Conservation (phyloP, 2,888 invertebrate species). For the Crematogaster levior region DNA sequence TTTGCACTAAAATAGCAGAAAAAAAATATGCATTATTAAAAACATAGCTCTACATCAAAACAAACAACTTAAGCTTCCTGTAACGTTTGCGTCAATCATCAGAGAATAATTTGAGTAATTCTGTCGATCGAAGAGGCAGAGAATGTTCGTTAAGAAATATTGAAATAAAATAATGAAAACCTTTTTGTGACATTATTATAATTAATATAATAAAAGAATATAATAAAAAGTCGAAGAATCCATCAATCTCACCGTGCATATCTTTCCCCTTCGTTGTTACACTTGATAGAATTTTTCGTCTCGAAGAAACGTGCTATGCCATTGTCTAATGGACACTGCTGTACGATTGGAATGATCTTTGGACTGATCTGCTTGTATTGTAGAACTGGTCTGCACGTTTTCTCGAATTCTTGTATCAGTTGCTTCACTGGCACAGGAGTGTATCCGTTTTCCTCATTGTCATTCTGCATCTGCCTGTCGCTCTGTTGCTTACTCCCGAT, state of each 20-base stretch:
- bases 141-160: not conserved
- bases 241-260: conserved; percentile 50
- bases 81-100: not conserved
- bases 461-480: conserved; percentile 1
- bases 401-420: conserved; percentile 88
- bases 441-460: conserved; percentile 78
- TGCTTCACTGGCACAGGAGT: conserved; percentile 85
- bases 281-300: conserved; percentile 72
- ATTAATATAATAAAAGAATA: too few relatives aligned
- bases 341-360: conserved; percentile 77
- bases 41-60: too few relatives aligned
- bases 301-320: conserved; percentile 83
- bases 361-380: conserved; percentile 86
- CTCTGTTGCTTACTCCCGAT: conserved; percentile 49
- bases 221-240: not conserved
- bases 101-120: conserved; percentile 1
- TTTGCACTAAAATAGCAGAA: not conserved
- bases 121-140: not conserved
- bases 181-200: not conserved
- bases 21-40: not conserved
- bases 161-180: not conserved
- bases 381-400: conserved; percentile 87
- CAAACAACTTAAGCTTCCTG: not conserved
- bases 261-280: conserved; percentile 69
- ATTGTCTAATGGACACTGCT: conserved; percentile 77